Evolutionary conservation across 2,888 invertebrate genomes (phyloP).

Genomic region (Lasioglossum lativentre): DNA sequence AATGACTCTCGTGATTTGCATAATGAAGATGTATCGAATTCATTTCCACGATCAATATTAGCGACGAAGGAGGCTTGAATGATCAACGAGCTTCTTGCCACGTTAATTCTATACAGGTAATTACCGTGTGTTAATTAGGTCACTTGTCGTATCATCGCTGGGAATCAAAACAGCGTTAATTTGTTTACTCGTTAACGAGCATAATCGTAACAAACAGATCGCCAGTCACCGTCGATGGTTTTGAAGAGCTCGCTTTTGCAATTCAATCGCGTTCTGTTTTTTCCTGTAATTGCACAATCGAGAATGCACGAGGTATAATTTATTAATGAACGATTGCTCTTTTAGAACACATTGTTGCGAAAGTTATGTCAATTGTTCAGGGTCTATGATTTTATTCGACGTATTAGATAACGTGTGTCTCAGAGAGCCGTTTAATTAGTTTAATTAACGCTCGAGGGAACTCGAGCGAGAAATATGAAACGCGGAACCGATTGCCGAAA

Average conservation of each 20-base stretch:
- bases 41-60: neutral
- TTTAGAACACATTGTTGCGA: neutral
- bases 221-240: neutral
- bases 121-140: neutral
- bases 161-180: neutral
- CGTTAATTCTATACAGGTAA: too few relatives aligned
- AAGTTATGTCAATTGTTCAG: neutral
- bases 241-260: neutral
- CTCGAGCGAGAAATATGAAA: constrained; percentile 6
- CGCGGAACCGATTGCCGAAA: neutral
- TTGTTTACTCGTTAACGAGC: neutral
- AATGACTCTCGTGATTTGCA: neutral
- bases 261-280: neutral
- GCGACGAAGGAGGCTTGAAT: neutral
- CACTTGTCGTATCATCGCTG: neutral
- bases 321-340: neutral
- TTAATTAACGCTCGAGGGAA: neutral
- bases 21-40: too few relatives aligned
- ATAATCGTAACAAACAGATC: neutral
- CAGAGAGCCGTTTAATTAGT: neutral
- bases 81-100: neutral
- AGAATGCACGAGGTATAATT: neutral
- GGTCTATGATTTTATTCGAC: neutral
- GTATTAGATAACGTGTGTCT: neutral
- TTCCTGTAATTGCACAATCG: neutral